Evolutionary conservation across 2,888 invertebrate species (phyloP).

Genomic region (Temnothorax unifasciatus): DNA sequence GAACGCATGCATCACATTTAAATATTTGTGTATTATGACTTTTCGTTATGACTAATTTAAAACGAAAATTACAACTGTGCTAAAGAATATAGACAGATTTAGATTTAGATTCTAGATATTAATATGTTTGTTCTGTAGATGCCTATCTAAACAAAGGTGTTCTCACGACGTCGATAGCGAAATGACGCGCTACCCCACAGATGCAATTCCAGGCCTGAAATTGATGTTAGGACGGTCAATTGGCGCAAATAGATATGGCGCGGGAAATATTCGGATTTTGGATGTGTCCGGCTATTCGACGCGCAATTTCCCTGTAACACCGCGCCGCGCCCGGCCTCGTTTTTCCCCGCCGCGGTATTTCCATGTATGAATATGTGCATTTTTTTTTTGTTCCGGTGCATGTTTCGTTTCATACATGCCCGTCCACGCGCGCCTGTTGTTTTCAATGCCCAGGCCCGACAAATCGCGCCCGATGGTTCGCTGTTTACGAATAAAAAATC

Average conservation of each 20-base stretch:
- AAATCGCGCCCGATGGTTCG: slow-evolving; percentile 38
- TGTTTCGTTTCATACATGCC: slow-evolving; percentile 56
- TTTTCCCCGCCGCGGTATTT: slow-evolving; percentile 49
- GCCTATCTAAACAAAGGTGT: not conserved
- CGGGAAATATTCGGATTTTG: slow-evolving; percentile 36
- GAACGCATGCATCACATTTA: not conserved
- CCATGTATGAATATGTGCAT: slow-evolving; percentile 71
- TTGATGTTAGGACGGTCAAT: slow-evolving; percentile 56
- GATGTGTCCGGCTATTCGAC: slow-evolving; percentile 40
- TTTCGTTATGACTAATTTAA: not conserved
- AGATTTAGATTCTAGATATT: not conserved
- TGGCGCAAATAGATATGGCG: slow-evolving; percentile 50
- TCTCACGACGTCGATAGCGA: not conserved
- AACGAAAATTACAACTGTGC: not conserved
- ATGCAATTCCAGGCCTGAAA: slow-evolving; percentile 17
- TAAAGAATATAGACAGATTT: not conserved
- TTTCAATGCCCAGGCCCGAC: slow-evolving; percentile 42
- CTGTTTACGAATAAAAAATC: slow-evolving; percentile 71
- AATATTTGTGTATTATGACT: not conserved
- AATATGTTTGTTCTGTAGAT: not conserved
- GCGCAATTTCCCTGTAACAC: slow-evolving; percentile 60
- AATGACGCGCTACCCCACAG: slow-evolving; percentile 4
- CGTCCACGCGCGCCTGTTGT: slow-evolving; percentile 42
- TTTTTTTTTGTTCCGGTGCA: slow-evolving; percentile 52
- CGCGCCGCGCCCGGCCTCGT: slow-evolving; percentile 16